Conservation (phyloP, 1,140 invertebrate genomes). For the Planococcus citri region DNA sequence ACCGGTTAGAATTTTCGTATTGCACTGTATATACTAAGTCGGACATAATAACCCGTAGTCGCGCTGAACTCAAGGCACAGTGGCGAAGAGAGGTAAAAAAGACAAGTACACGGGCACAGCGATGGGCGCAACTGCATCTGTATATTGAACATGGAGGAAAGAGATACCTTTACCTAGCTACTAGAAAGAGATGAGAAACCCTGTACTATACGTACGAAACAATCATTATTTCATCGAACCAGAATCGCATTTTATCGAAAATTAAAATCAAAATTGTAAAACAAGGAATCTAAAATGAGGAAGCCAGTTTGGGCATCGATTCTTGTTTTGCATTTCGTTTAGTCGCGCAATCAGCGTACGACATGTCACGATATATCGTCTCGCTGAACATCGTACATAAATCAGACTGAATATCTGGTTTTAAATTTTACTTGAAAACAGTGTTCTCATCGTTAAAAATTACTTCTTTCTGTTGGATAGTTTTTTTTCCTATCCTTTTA, state of each 20-base stretch:
- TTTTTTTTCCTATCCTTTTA: background rate
- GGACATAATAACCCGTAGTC: no score
- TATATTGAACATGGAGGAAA: no score
- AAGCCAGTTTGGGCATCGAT: conserved; percentile 9
- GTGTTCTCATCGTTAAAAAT: conserved; percentile 18
- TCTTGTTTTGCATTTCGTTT: conserved; percentile 16
- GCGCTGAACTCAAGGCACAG: no score
- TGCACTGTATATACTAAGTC: no score
- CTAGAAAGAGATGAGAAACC: no score
- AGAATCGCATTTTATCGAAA: conserved; percentile 5
- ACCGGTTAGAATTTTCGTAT: no score
- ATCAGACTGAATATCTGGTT: conserved; percentile 17
- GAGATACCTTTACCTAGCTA: no score
- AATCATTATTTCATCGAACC: background rate
- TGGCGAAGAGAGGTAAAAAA: no score
- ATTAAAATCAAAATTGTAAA: conserved; percentile 20
- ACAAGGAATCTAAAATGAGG: conserved; percentile 14
- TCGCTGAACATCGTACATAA: conserved; percentile 12
- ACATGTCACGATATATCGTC: conserved; percentile 20
- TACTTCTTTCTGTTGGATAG: background rate
- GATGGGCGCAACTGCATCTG: no score
- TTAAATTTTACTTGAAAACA: conserved; percentile 15
- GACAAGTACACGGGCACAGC: no score
- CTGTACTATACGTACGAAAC: background rate
- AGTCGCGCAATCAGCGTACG: conserved; percentile 18